These are phyloP conservation scores for Hydriomena furcata DNA, from an alignment of 2,888 invertebrate species.

Conservation along the genomic window DNA sequence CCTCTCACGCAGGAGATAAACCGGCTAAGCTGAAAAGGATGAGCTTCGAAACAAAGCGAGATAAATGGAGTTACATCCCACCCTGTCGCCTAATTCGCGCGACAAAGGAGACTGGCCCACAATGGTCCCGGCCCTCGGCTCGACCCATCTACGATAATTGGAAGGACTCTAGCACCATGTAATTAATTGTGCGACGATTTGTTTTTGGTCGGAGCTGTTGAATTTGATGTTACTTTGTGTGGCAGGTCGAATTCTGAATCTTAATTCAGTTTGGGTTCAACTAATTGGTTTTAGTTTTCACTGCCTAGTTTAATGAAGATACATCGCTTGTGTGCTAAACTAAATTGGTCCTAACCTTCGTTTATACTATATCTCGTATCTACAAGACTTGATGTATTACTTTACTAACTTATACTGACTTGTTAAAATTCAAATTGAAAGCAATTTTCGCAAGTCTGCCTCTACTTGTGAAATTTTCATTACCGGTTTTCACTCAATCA, in stretches of 20 bases:
- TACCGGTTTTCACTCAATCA: background rate
- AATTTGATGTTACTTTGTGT: slow-evolving; percentile 7
- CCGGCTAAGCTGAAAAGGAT: slow-evolving; percentile 29
- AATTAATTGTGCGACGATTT: slow-evolving; percentile 35
- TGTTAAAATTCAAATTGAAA: background rate
- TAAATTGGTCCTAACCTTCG: background rate
- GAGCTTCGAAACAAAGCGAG: slow-evolving; percentile 28
- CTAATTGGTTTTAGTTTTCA: slow-evolving; percentile 19
- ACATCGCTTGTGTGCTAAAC: background rate
- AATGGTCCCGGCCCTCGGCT: background rate
- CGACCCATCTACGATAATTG: slow-evolving; percentile 24
- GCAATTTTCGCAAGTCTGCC: background rate
- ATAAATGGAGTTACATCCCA: slow-evolving; percentile 29
- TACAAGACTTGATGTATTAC: background rate
- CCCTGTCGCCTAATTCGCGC: slow-evolving; percentile 18
- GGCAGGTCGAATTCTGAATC: background rate
- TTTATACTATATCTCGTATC: background rate
- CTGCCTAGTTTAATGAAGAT: slow-evolving; percentile 6
- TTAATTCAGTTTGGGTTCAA: slow-evolving; percentile 10
- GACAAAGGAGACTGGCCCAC: slow-evolving; percentile 16
- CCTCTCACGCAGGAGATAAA: slow-evolving; percentile 15
- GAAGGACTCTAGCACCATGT: slow-evolving; percentile 25
- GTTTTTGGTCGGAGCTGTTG: slow-evolving; percentile 20
- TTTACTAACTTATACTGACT: no score
- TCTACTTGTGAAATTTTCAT: no score